A percentile compares a stretch with the other conserved stretches of the same genome.
Conservation (phyloP, 2,113 vertebrate species). For the Sigmodon hispidus region DNA sequence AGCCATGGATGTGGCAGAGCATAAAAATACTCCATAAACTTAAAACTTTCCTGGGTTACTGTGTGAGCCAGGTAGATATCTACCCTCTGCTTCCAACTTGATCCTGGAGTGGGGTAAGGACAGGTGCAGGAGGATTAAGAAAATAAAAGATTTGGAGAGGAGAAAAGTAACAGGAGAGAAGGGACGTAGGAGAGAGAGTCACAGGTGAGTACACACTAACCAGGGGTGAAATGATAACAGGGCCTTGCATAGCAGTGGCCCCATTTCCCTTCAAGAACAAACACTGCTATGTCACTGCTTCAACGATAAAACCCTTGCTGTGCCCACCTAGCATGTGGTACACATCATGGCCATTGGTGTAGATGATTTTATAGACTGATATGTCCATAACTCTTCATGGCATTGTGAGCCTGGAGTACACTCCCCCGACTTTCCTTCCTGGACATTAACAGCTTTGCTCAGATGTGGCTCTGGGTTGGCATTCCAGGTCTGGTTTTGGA, state of each 20-base stretch:
- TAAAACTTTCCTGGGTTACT: background rate
- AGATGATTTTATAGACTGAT: background rate
- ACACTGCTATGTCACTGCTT: background rate
- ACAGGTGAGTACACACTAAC: background rate
- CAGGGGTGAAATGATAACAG: no score
- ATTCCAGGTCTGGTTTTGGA: background rate
- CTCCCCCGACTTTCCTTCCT: background rate
- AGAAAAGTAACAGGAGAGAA: background rate
- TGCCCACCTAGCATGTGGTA: background rate
- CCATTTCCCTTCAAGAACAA: background rate
- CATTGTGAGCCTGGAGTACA: accelerated
- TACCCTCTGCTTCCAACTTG: background rate
- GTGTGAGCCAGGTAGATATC: background rate
- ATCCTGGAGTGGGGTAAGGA: background rate
- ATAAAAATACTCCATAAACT: background rate
- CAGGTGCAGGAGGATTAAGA: background rate
- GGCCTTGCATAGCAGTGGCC: background rate
- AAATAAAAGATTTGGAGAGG: background rate
- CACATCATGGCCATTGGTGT: background rate
- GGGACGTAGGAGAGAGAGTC: background rate
- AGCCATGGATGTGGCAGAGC: background rate
- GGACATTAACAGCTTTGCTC: background rate
- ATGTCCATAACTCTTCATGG: background rate
- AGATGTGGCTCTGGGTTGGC: background rate
- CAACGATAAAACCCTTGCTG: background rate